Base-by-base conservation (phyloP, 2,888 invertebrate genomes). In the Plagodis dolabraria region DNA sequence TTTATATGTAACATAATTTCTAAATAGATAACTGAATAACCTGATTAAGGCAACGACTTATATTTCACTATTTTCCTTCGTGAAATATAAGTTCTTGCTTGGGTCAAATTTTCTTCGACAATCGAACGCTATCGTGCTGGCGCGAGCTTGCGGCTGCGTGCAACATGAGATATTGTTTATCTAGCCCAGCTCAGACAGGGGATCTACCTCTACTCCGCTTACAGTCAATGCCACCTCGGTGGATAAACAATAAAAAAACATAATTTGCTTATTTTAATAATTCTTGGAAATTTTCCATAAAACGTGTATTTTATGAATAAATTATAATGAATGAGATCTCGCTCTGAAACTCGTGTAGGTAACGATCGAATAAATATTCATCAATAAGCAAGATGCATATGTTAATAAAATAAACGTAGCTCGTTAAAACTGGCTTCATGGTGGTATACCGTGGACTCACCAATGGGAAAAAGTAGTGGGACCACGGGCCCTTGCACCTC, bases 91-190 rank as follows among this genome's bases (percentile, higher is more conserved):
- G 48, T 48, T 40, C 33, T 33, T 42, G 50, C 33, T 77, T 73
- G 60, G 71, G 50, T 47, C 53, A 67, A 60, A 68, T 60, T 72
- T 66, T 68, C 59, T 64, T 67, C 49, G 60, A 49, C 62, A 63
- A 62, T 49, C 10, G 33, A 56, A 43, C 47, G 60, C 49, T 58
- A 43, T 47, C 7, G 47, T 9, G 22, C 22, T 22, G 22, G 22
- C 22, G 22, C 22, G 22, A 22, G 22, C 22, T 22, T 51, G 11
- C 43, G 43, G 52, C 68, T 75, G 82, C 86, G 85, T 86, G 89
- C 82, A 82, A 85, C 83, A 83, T 84, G 86, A 87, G 71, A 84
- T 75, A 64, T 55, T 79, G 80, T 80, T 83, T 82, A 82, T 84
- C 81, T 79, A 82, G 81, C 74, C 81, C 82, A 22, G 2, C 74